These are phyloP conservation scores for Aphis craccivora DNA, from an alignment of 1,140 invertebrate genomes.

Conservation along the genomic window DNA sequence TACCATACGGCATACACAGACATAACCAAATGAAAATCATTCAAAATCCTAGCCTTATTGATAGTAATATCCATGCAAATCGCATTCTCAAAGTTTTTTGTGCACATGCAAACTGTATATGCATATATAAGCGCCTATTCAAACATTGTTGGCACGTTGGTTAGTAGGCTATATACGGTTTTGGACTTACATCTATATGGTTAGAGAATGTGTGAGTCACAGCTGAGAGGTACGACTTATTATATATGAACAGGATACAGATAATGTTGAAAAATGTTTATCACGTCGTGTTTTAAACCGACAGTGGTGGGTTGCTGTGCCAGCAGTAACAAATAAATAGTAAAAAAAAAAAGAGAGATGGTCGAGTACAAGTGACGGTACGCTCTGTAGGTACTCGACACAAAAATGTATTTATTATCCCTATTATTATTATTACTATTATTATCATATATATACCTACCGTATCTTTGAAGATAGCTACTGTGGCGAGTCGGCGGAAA, in stretches of 20 bases:
- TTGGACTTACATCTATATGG: not conserved
- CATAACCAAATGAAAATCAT: not conserved
- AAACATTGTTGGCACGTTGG: not conserved
- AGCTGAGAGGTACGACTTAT: not conserved
- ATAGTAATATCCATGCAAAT: not conserved
- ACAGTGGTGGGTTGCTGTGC: not conserved
- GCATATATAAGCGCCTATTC: not conserved
- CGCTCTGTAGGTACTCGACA: not conserved
- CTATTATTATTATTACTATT: not conserved
- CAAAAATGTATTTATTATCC: not conserved
- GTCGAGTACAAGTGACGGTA: not conserved
- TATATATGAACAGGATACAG: not conserved
- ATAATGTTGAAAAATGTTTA: constrained; percentile 11
- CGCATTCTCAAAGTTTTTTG: not conserved
- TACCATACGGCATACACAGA: not conserved
- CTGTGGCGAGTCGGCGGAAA: not conserved
- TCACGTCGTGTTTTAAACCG: constrained; percentile 3
- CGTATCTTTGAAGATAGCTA: not conserved
- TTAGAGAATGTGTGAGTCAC: not conserved
- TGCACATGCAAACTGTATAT: not conserved
- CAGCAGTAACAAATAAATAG: not conserved
- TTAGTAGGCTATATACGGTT: not conserved
- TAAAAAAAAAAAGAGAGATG: not conserved
- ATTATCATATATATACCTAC: not conserved
- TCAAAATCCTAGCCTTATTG: not conserved